phyloP scores from a whole-genome alignment of 2,113 vertebrate species.

The Gobio gobio region DNA sequence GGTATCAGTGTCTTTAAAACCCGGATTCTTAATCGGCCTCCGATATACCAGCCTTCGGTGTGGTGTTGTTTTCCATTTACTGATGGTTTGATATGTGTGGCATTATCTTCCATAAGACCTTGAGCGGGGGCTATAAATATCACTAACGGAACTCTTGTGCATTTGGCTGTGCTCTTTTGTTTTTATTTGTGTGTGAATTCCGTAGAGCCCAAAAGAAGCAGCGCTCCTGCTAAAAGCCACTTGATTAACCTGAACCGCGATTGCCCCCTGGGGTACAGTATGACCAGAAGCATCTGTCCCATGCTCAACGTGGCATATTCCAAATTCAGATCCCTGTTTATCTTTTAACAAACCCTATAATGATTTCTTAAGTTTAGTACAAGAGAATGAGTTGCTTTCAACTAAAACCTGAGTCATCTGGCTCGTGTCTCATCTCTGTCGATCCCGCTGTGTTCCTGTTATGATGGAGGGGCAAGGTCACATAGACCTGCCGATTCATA shows the following conservation, averaged over 20 bases:
- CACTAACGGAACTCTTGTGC: slow-evolving; percentile 26
- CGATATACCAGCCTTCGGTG: neutral
- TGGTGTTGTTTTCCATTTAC: slow-evolving; percentile 10
- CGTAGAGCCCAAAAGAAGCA: slow-evolving; percentile 30
- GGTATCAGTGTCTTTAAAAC: neutral
- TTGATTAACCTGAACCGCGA: slow-evolving; percentile 57
- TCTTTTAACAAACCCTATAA: slow-evolving; percentile 13
- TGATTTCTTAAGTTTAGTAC: neutral
- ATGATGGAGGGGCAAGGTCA: slow-evolving; percentile 66
- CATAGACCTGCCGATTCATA: slow-evolving; percentile 19
- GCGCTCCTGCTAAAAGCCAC: slow-evolving; percentile 48
- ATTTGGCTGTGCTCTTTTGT: slow-evolving; percentile 36
- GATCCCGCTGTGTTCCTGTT: slow-evolving; percentile 57
- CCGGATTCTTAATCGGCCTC: neutral
- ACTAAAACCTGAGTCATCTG: slow-evolving; percentile 67
- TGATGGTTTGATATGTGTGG: slow-evolving; percentile 34
- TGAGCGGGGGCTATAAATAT: slow-evolving; percentile 35
- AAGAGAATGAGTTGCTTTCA: slow-evolving; percentile 43
- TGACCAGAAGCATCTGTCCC: slow-evolving; percentile 54
- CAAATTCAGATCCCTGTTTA: slow-evolving; percentile 19
- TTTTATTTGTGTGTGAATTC: slow-evolving; percentile 22
- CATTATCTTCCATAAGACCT: slow-evolving; percentile 46
- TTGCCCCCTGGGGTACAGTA: slow-evolving; percentile 43
- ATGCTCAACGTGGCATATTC: slow-evolving; percentile 31
- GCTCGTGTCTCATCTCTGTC: slow-evolving; percentile 49